Conservation (phyloP, 2,888 invertebrate genomes). For the Toxonevra muliebris region DNA sequence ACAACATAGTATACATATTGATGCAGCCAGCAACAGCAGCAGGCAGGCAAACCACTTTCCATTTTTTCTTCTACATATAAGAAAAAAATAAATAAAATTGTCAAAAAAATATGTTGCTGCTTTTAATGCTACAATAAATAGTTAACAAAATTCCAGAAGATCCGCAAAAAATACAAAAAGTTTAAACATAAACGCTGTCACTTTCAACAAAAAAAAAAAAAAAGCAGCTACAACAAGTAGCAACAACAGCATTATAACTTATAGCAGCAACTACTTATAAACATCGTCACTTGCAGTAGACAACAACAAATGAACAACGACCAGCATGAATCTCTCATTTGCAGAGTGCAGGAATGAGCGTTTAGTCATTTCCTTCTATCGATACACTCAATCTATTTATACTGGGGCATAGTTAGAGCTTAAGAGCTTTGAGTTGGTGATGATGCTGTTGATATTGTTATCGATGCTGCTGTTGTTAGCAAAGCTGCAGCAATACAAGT, state of each 20-base stretch:
- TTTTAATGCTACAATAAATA: conserved; percentile 11
- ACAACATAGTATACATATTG: conserved; percentile 2
- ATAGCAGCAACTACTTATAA: neutral
- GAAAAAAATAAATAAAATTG: conserved; percentile 6
- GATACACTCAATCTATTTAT: conserved; percentile 21
- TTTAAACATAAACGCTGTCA: conserved; percentile 14
- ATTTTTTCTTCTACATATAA: conserved; percentile 40
- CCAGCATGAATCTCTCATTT: neutral
- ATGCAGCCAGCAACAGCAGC: neutral
- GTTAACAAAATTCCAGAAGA: conserved; percentile 31
- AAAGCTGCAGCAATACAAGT: neutral
- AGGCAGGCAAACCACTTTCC: conserved; percentile 45
- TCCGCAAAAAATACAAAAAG: conserved; percentile 22
- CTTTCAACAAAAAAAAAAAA: conserved; percentile 15
- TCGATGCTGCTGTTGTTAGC: neutral
- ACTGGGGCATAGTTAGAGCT: neutral
- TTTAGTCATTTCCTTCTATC: conserved; percentile 24
- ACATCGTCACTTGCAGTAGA: neutral
- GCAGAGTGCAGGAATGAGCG: conserved; percentile 1
- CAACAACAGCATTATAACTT: too few species aligned
- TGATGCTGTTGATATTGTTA: neutral
- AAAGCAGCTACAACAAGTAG: too few species aligned
- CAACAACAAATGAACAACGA: neutral
- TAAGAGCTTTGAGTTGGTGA: neutral
- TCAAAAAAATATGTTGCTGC: neutral